These are phyloP conservation scores for Bubo blakistoni DNA, from an alignment of 2,113 vertebrate genomes.

Conservation along the genomic window DNA sequence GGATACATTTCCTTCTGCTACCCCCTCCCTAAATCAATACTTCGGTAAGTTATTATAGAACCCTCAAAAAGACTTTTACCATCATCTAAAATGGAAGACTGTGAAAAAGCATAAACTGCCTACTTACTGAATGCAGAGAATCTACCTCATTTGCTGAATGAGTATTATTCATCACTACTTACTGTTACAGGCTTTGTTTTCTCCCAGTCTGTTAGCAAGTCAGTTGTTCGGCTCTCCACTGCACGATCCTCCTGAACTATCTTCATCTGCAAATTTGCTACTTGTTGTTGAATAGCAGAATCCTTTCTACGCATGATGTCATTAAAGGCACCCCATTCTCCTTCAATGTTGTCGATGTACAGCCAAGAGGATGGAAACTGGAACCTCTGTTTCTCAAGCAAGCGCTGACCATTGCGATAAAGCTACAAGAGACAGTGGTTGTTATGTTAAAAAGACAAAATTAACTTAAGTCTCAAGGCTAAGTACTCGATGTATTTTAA, in stretches of 20 bases:
- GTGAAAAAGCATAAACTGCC: background rate
- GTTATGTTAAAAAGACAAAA: background rate
- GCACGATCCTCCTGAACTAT: slow-evolving; percentile 98
- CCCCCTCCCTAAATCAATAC: background rate
- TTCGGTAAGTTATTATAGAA: background rate
- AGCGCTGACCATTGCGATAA: slow-evolving; percentile 95
- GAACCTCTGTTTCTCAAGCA: slow-evolving; percentile 97
- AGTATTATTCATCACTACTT: slow-evolving; percentile 14
- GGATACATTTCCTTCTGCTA: background rate
- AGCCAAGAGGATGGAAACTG: slow-evolving; percentile 98
- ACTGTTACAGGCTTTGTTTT: slow-evolving; percentile 97
- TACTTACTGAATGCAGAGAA: background rate
- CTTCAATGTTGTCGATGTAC: slow-evolving; percentile 98
- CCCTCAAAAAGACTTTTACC: background rate
- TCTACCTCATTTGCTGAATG: background rate
- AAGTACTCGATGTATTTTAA: background rate
- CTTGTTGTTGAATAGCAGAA: slow-evolving; percentile 97
- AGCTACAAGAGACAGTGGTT: slow-evolving; percentile 71
- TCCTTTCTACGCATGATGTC: slow-evolving; percentile 99
- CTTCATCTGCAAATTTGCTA: slow-evolving; percentile 97
- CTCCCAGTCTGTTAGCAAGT: slow-evolving; percentile 95
- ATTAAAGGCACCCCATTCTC: slow-evolving; percentile 98
- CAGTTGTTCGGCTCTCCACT: slow-evolving; percentile 93
- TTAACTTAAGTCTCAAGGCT: background rate
- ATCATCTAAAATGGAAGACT: background rate